A percentile compares a stretch with the other conserved stretches of the same genome.
These are phyloP conservation scores for Eugnorisma glareosa DNA, from an alignment of 2,888 invertebrate species.

Conservation along the genomic window DNA sequence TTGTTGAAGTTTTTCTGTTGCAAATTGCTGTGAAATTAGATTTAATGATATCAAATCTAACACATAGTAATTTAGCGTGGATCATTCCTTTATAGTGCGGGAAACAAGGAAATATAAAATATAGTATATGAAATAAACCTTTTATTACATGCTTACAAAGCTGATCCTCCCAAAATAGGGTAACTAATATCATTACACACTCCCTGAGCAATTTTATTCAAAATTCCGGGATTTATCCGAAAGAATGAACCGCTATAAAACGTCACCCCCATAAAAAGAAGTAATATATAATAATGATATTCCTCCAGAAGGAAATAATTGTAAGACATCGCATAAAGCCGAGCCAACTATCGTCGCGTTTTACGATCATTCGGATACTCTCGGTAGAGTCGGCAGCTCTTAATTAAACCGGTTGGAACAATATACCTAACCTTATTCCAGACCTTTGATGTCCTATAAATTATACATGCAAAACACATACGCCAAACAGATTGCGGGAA, in stretches of 20 bases:
- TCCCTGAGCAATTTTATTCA: conserved; percentile 58
- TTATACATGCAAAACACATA: conserved; percentile 70
- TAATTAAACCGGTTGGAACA: conserved; percentile 78
- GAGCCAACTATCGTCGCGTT: conserved; percentile 70
- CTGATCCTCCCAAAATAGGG: conserved; percentile 42
- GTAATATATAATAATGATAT: conserved; percentile 79
- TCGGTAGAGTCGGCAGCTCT: conserved; percentile 72
- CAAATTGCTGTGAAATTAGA: conserved; percentile 57
- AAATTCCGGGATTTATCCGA: conserved; percentile 65
- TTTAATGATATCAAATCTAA: conserved; percentile 37
- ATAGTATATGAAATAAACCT: conserved; percentile 15
- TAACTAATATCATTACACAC: conserved; percentile 55
- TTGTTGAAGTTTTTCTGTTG: conserved; percentile 37
- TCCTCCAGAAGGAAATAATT: conserved; percentile 80
- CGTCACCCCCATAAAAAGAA: conserved; percentile 80
- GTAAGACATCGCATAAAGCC: conserved; percentile 77
- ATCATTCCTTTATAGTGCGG: conserved; percentile 8
- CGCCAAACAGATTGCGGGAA: conserved; percentile 57
- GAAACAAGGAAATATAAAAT: neutral
- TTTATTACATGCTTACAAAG: conserved; percentile 9
- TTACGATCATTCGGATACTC: conserved; percentile 75
- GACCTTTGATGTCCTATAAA: conserved; percentile 70
- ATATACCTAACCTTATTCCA: conserved; percentile 66
- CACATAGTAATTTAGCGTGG: conserved; percentile 7
- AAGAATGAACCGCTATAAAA: conserved; percentile 76